These are phyloP conservation scores for Sorex araneus DNA, from an alignment of 2,113 vertebrate genomes.

Conservation along the genomic window DNA sequence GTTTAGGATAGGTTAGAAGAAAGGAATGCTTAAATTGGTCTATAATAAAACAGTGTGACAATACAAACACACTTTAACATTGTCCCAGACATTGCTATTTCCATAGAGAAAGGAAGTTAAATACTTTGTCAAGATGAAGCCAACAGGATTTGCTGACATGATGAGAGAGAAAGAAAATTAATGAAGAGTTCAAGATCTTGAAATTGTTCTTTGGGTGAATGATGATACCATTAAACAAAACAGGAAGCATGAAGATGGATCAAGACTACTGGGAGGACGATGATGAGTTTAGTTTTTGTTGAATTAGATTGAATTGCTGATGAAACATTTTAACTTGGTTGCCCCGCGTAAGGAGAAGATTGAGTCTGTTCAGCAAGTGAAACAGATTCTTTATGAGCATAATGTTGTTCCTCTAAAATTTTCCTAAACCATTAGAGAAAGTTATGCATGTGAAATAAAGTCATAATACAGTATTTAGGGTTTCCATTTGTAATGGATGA, in stretches of 20 bases:
- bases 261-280: slow-evolving; percentile 15
- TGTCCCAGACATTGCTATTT: neutral
- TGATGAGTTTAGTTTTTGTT: slow-evolving; percentile 62
- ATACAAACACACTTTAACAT: neutral
- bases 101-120: slow-evolving; percentile 55
- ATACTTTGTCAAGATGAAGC: slow-evolving; percentile 44
- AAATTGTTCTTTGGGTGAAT: slow-evolving; percentile 76
- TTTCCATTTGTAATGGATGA: slow-evolving; percentile 68
- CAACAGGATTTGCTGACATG: slow-evolving; percentile 72
- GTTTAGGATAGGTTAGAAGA: neutral
- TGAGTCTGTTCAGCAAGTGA: slow-evolving; percentile 73
- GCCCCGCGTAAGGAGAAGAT: slow-evolving; percentile 51
- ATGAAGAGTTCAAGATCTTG: slow-evolving; percentile 50
- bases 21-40: neutral
- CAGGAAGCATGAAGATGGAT: slow-evolving; percentile 72
- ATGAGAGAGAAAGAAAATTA: slow-evolving; percentile 68
- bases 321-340: slow-evolving; percentile 72
- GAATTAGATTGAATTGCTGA: slow-evolving; percentile 76
- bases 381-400: slow-evolving; percentile 76
- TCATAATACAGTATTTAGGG: slow-evolving; percentile 67
- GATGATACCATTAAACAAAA: slow-evolving; percentile 81
- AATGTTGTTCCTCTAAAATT: slow-evolving; percentile 61
- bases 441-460: slow-evolving; percentile 67
- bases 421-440: slow-evolving; percentile 66
- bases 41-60: neutral